Evolutionary conservation across 2,888 invertebrate species (phyloP).

Genomic region (Protonemura montana): DNA sequence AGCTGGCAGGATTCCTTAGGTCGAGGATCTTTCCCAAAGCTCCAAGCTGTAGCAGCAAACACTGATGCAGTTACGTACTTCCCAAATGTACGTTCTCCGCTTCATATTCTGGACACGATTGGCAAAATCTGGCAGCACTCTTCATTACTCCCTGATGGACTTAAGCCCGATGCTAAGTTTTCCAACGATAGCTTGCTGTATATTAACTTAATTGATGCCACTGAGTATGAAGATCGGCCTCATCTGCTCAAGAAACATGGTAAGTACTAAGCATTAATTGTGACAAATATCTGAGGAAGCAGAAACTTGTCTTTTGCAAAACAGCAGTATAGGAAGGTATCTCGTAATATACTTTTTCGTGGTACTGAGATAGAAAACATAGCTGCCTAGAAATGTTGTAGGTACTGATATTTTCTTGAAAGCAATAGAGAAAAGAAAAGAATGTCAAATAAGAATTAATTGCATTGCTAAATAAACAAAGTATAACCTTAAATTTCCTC

Average conservation of each 20-base stretch:
- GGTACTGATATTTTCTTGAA: too few relatives aligned
- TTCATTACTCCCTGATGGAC: slow-evolving; percentile 23
- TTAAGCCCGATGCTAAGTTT: not conserved
- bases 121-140: slow-evolving; percentile 32
- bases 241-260: slow-evolving; percentile 68
- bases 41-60: slow-evolving; percentile 22
- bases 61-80: slow-evolving; percentile 40
- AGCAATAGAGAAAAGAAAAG: too few relatives aligned
- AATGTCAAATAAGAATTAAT: too few relatives aligned
- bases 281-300: not conserved
- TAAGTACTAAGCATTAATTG: not conserved
- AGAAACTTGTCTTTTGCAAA: too few relatives aligned
- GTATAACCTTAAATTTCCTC: too few relatives aligned
- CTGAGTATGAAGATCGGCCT: slow-evolving; percentile 61
- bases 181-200: slow-evolving; percentile 42
- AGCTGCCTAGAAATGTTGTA: too few relatives aligned
- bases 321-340: too few relatives aligned
- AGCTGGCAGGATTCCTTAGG: slow-evolving; percentile 59
- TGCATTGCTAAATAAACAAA: too few relatives aligned
- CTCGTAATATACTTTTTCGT: too few relatives aligned
- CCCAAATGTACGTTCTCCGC: slow-evolving; percentile 43
- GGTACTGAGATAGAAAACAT: too few relatives aligned
- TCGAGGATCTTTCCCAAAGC: slow-evolving; percentile 41
- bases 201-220: slow-evolving; percentile 52
- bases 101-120: slow-evolving; percentile 27